A percentile compares a stretch with the other conserved stretches of the same genome.
These are phyloP conservation scores for Olivierus martensii DNA, from an alignment of 1,140 invertebrate genomes.

Conservation along the genomic window DNA sequence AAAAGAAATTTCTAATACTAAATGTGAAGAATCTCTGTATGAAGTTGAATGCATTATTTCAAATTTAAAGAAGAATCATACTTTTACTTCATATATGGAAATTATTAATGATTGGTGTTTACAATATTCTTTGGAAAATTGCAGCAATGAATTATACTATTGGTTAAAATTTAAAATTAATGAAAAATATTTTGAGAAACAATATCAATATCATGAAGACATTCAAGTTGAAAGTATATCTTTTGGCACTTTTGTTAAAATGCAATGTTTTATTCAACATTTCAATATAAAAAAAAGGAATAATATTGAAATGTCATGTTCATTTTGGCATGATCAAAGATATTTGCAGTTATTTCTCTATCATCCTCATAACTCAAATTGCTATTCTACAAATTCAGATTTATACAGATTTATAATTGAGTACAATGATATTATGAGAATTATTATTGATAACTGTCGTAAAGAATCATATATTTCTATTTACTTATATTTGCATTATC, in stretches of 20 bases:
- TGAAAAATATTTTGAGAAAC: too few relatives aligned
- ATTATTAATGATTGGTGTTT: too few relatives aligned
- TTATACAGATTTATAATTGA: constrained; percentile 3
- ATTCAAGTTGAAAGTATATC: neutral
- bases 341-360: constrained; percentile 7
- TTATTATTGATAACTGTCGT: constrained; percentile 3
- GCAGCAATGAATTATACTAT: too few relatives aligned
- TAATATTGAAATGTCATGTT: constrained; percentile 3
- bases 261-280: constrained; percentile 3
- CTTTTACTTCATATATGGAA: too few relatives aligned
- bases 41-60: too few relatives aligned
- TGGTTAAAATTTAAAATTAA: too few relatives aligned
- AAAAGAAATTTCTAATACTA: too few relatives aligned
- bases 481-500: constrained; percentile 9
- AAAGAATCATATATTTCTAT: neutral
- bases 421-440: constrained; percentile 5
- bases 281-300: neutral
- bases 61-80: too few relatives aligned
- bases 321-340: constrained; percentile 7
- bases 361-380: neutral
- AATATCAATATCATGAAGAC: too few relatives aligned
- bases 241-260: constrained; percentile 9
- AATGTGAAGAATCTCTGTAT: too few relatives aligned
- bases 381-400: neutral
- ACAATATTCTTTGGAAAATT: too few relatives aligned